Evolutionary conservation across 2,888 invertebrate genomes (phyloP), one percentile per base, ranked within the genome.

Genomic region (Piscicola geometra): DNA sequence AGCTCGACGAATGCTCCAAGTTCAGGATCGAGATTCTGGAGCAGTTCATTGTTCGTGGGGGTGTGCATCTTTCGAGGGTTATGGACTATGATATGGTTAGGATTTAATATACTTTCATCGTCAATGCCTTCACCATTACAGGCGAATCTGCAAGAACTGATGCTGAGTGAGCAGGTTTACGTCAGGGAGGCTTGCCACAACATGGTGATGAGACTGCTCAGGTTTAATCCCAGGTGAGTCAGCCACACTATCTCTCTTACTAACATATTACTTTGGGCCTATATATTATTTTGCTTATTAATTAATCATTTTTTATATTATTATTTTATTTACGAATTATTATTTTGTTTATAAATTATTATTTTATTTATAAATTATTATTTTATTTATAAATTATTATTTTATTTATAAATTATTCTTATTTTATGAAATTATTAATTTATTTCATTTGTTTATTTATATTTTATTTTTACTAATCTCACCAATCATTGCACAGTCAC

Each of bases 181-280:
- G 89, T 92, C 76, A 88, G 95, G 50, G 87, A 88, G 74, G 87
- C 91, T 75, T 90, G 93, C 21, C 90, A 93, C 81, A 87, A 89
- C 72, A 88, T 93, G 72, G 88, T 94, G 15, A 89, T 91, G 64
- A 87, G 91, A 78, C 89, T 90, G 81, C 85, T 92, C 35, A 90
- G 91, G 80, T 89, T 90, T 81, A 89, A 90, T 83, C 91, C 91
- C 21, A 85, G 81, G 84, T 85, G 77, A n/a, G n/a, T n/a, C n/a
- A n/a, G n/a, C n/a, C n/a, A n/a, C n/a, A n/a, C n/a, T n/a, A n/a
- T n/a, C n/a, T n/a, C n/a, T n/a, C n/a, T n/a, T n/a, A n/a, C n/a
- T n/a, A n/a, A n/a, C n/a, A n/a, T n/a, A n/a, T n/a, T n/a, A n/a
- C n/a, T n/a, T n/a, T n/a, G n/a, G n/a, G n/a, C n/a, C n/a, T n/a